Conservation (phyloP, 2,888 invertebrate species). For the Agrenia bidenticulata region DNA sequence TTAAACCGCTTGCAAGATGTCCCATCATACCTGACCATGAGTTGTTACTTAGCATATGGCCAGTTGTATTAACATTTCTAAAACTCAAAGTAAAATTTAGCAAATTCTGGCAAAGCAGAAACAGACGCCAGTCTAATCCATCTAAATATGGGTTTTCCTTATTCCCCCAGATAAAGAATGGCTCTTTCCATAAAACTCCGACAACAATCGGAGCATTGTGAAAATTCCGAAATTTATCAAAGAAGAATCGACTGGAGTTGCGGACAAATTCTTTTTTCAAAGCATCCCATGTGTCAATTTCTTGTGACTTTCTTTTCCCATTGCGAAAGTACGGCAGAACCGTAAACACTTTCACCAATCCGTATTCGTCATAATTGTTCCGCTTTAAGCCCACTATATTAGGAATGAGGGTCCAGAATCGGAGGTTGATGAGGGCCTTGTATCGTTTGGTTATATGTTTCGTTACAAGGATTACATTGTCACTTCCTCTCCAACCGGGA, state of each 20-base stretch:
- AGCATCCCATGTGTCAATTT: conserved; percentile 34
- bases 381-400: conserved; percentile 28
- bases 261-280: conserved; percentile 17
- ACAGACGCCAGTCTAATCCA: conserved; percentile 40
- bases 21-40: conserved; percentile 34
- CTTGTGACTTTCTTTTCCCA: conserved; percentile 14
- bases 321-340: conserved; percentile 30
- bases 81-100: conserved; percentile 28
- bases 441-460: conserved; percentile 27
- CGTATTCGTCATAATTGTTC: conserved; percentile 6
- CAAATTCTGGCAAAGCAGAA: conserved; percentile 19
- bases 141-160: conserved; percentile 33
- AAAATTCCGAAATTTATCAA: conserved; percentile 31
- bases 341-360: conserved; percentile 25
- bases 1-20: conserved; percentile 10
- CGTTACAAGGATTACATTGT: conserved; percentile 25
- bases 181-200: conserved; percentile 39
- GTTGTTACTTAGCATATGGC: background rate
- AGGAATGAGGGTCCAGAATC: conserved; percentile 38
- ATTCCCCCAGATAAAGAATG: conserved; percentile 41
- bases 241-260: conserved; percentile 14
- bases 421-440: conserved; percentile 14
- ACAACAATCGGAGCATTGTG: conserved; percentile 18
- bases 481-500: conserved; percentile 35
- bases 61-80: background rate